phyloP scores from a whole-genome alignment of 2,888 invertebrate genomes.

The Noctua janthe region DNA sequence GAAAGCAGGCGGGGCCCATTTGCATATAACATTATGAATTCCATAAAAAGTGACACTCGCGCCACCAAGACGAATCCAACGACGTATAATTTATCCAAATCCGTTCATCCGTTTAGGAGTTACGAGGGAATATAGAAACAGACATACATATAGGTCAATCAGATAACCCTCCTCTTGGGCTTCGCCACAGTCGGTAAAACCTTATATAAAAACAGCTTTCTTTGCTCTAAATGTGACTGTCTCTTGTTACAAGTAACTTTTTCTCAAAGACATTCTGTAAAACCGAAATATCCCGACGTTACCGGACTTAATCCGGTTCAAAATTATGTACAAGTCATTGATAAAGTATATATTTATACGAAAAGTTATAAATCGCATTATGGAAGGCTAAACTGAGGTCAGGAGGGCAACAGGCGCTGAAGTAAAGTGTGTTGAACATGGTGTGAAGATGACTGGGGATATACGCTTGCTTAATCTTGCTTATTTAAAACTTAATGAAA shows the following conservation, averaged over 20 bases:
- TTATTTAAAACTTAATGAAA: background rate
- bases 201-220: background rate
- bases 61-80: too few species aligned
- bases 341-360: slow-evolving; percentile 43
- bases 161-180: too few species aligned
- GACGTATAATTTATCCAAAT: too few species aligned
- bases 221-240: background rate
- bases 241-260: background rate
- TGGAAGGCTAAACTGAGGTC: slow-evolving; percentile 46
- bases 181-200: too few species aligned
- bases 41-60: too few species aligned
- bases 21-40: too few species aligned
- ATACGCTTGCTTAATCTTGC: slow-evolving; percentile 24
- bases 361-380: slow-evolving; percentile 34
- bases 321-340: slow-evolving; percentile 51
- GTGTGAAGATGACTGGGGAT: slow-evolving; percentile 22
- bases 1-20: too few species aligned
- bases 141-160: too few species aligned
- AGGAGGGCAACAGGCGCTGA: slow-evolving; percentile 30
- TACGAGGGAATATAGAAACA: too few species aligned
- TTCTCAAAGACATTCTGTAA: slow-evolving; percentile 8
- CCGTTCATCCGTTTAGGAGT: too few species aligned
- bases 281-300: slow-evolving; percentile 7
- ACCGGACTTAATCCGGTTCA: slow-evolving; percentile 33
- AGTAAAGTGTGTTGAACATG: slow-evolving; percentile 30